Base-by-base conservation (phyloP, 2,888 invertebrate genomes). In the Drosophila neutralis region DNA sequence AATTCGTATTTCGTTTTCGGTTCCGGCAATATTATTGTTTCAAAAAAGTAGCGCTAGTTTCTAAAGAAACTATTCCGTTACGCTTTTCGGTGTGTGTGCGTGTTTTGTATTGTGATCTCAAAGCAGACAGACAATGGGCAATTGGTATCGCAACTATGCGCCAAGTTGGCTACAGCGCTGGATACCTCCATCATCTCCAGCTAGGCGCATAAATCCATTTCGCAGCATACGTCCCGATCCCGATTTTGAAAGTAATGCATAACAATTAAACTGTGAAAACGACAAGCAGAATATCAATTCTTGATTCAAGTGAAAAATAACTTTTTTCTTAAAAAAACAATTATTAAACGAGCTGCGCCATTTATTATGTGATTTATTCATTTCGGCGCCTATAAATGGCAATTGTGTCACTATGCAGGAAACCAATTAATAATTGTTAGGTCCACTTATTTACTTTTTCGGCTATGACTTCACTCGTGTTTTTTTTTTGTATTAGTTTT, bases 81-180 rank as follows among this genome's bases (percentile, higher is more conserved):
- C 66, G 38, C 31, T 33, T 80, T 49, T 21, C 29, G 29, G 49
- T 56, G 59, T 48, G 18, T 27, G 59, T 48, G 29, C 15, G 54
- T 45, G 29, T 13, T 1, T 35, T 54, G 24, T 24, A 5, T 35
- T 21, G 38, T 70, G 45, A 21, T 38, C 45, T 54, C 31, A 27
- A 18, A 49, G 54, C 13, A 53, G 63, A 67, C 49, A 68, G 54
- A 75, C 58, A 61, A 80, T 91, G 92, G 67, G 73, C 63, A 75
- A 83, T 69, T 92, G 92, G 92, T 91, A 92, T 78, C 67, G 86
- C 11, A 87, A 76, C 49, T 92, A 92, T 70, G 73, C 93, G 18
- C 92, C 92, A 31, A 68, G 65, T 63, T 92, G 93, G 93, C 66
- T 90, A 11, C 90, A 92, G 65, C 89, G 92, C 57, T 92, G 89